Base-by-base conservation (phyloP, 2,797 vertebrate genomes). In the Pyrocephalus nanus region DNA sequence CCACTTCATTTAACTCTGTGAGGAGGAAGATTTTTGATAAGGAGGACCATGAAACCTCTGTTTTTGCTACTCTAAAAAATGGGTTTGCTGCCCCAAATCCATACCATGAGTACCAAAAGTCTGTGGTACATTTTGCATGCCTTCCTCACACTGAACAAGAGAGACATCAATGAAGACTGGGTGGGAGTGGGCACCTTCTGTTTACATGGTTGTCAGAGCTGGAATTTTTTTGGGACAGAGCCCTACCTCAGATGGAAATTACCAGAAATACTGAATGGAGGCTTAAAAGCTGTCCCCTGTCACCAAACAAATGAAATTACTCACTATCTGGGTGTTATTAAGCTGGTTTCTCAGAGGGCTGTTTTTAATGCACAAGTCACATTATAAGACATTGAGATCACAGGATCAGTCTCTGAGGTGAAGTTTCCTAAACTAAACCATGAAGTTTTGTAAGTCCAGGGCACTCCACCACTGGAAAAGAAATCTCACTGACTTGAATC, bases 251-350 rank as follows among this genome's bases (percentile, higher is more conserved):
- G 22, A 42, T 21, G 90, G 88, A 95, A 96, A 95, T 91, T 90
- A 96, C 91, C 90, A 92, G 81, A 94, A 96, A 90, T 83, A 83
- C 48, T 80, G 83, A 83, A 54, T 27, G 29, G 15, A 85, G 40
- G 26, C 19, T 50, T 61, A 89, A 73, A 89, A 70, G 21, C 78
- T 71, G 77, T 74, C 70, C 55, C 25, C 22, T 48, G 42, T 51
- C 60, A 78, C 73, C 47, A 90, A 81, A 47, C 26, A 92, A 90
- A 88, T 1, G 2, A 86, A 90, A 82, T 92, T 0, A 94, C 29
- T 95, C 92, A 90, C 12, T 19, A 32, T 27, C 70, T 54, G 48
- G 29, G 47, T 1, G 1, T 65, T 86, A 65, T 26, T 60, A 0
- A 5, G 16, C 18, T 69, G 51, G 9, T 25, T 93, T 80, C 77